Conservation (phyloP, 2,797 vertebrate genomes). For the Triplophysa yarkandensis region DNA sequence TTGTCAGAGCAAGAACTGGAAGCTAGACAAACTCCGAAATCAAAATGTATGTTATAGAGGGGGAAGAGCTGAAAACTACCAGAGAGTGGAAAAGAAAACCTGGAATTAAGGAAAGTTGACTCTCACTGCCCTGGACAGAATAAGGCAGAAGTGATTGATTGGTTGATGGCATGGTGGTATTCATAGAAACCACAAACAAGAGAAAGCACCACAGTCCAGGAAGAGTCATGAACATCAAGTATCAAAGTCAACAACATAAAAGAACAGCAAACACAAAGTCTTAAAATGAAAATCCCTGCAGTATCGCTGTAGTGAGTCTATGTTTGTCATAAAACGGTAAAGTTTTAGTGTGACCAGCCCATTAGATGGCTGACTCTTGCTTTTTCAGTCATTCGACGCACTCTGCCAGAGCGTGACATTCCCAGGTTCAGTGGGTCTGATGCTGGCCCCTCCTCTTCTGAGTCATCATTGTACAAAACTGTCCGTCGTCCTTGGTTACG, state of each 20-base stretch:
- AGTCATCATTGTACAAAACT: slow-evolving; percentile 91
- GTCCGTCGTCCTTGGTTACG: slow-evolving; percentile 96
- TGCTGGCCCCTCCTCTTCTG: slow-evolving; percentile 84
- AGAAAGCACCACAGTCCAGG: slow-evolving; percentile 75
- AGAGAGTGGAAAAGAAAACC: slow-evolving; percentile 9
- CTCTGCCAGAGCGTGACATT: slow-evolving; percentile 93
- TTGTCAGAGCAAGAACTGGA: neutral
- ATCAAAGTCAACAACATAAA: slow-evolving; percentile 62
- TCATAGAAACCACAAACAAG: slow-evolving; percentile 59
- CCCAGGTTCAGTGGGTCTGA: slow-evolving; percentile 96
- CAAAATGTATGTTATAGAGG: slow-evolving; percentile 14
- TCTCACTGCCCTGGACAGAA: slow-evolving; percentile 75
- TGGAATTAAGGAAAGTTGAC: slow-evolving; percentile 44
- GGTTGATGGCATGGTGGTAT: slow-evolving; percentile 57
- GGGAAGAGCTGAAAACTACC: neutral
- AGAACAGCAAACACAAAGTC: slow-evolving; percentile 54
- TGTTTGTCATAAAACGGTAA: slow-evolving; percentile 38
- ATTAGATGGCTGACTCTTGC: slow-evolving; percentile 98
- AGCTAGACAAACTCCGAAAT: slow-evolving; percentile 35
- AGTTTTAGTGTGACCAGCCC: slow-evolving; percentile 91
- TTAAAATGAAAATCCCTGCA: slow-evolving; percentile 88
- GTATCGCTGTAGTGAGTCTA: slow-evolving; percentile 71
- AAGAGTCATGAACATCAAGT: slow-evolving; percentile 67
- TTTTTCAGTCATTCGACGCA: slow-evolving; percentile 98
- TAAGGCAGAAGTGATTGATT: slow-evolving; percentile 86